phyloP scores from a whole-genome alignment of 1,140 invertebrate species.

The Achroia grisella region DNA sequence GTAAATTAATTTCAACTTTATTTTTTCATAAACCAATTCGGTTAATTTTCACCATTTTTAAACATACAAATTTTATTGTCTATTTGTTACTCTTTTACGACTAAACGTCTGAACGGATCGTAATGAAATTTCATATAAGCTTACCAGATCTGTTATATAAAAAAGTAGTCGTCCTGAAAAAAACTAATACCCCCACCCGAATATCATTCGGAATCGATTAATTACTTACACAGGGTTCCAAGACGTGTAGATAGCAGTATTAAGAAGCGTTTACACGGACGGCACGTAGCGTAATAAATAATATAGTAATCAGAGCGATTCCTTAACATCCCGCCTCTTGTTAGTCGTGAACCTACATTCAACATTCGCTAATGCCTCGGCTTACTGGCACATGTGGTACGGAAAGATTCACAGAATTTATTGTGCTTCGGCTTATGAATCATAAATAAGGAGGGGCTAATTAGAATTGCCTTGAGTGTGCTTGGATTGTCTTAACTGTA shows the following conservation, averaged over 20 bases:
- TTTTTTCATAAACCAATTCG: too few relatives aligned
- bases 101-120: too few relatives aligned
- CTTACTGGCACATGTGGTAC: conserved; percentile 69
- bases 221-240: conserved; percentile 41
- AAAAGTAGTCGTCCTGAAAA: too few relatives aligned
- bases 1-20: too few relatives aligned
- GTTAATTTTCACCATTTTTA: too few relatives aligned
- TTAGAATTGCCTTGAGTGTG: conserved; percentile 38
- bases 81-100: too few relatives aligned
- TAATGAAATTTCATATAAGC: too few relatives aligned
- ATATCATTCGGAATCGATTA: too few relatives aligned
- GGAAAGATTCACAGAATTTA: conserved; percentile 69
- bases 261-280: conserved; percentile 64
- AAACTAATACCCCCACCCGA: too few relatives aligned
- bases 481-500: conserved; percentile 12
- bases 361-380: conserved; percentile 66
- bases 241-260: conserved; percentile 52
- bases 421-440: conserved; percentile 70
- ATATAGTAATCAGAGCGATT: conserved; percentile 71
- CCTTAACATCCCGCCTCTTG: conserved; percentile 68
- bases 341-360: conserved; percentile 68
- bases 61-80: too few relatives aligned
- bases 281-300: conserved; percentile 71
- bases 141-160: too few relatives aligned
- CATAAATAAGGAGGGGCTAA: conserved; percentile 69